These are phyloP conservation scores for Aphelenchoides bicaudatus DNA, from an alignment of 2,888 invertebrate genomes.

Conservation along the genomic window DNA sequence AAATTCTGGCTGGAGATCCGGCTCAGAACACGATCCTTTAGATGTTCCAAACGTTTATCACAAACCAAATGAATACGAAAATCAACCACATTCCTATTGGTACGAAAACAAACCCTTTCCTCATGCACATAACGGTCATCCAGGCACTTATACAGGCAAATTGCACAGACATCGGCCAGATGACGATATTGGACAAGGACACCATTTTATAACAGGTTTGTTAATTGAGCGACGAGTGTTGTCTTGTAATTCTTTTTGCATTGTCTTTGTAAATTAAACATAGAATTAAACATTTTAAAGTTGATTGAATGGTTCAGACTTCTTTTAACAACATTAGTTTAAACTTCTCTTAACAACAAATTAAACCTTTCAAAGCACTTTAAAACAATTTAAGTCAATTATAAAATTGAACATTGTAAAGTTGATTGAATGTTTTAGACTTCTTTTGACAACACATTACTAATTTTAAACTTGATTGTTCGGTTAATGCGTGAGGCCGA, in stretches of 20 bases:
- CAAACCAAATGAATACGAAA: conserved; percentile 14
- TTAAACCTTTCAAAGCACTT: neutral
- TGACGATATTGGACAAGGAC: neutral
- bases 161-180: neutral
- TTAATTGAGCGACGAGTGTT: no score
- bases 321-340: no score
- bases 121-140: conserved; percentile 2
- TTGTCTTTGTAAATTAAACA: no score
- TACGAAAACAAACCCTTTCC: conserved; percentile 5
- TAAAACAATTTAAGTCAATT: conserved; percentile 1
- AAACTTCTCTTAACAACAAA: neutral
- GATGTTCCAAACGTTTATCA: neutral
- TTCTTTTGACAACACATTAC: no score
- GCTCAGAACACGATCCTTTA: conserved; percentile 5
- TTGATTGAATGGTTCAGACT: no score
- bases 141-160: conserved; percentile 1
- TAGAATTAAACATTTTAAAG: no score
- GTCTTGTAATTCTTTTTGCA: no score
- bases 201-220: conserved; percentile 10
- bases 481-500: no score
- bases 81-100: conserved; percentile 2
- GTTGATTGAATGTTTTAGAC: no score
- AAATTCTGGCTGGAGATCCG: neutral
- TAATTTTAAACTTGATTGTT: no score
- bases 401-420: no score